phyloP scores from a whole-genome alignment of 2,888 invertebrate species.

The Mycogona germanica region DNA sequence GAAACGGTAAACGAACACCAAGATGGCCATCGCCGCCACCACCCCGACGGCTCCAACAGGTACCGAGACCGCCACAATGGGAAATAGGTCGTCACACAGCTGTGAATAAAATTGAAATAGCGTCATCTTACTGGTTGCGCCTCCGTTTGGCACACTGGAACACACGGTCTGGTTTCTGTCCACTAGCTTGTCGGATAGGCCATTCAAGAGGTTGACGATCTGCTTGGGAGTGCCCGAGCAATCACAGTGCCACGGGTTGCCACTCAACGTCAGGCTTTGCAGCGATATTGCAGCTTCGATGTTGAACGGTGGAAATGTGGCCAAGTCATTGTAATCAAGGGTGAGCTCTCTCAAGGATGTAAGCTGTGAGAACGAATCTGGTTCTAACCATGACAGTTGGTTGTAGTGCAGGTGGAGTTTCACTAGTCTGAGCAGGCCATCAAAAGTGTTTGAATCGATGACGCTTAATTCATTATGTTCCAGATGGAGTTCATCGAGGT shows the following conservation, averaged over 20 bases:
- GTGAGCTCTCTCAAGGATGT: too few species aligned
- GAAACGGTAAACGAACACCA: conserved; percentile 1
- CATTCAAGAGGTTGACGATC: not conserved
- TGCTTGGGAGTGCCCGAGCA: not conserved
- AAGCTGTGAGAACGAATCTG: too few species aligned
- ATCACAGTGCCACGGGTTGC: not conserved
- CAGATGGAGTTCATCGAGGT: too few species aligned
- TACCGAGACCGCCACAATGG: not conserved
- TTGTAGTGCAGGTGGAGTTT: too few species aligned
- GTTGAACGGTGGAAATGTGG: too few species aligned
- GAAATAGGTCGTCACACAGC: not conserved
- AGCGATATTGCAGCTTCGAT: not conserved
- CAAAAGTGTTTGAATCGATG: too few species aligned
- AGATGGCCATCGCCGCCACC: conserved; percentile 12
- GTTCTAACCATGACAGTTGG: too few species aligned
- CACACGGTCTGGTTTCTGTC: not conserved
- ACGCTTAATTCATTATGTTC: too few species aligned
- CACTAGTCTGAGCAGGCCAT: too few species aligned
- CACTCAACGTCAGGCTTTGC: not conserved
- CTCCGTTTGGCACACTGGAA: not conserved
- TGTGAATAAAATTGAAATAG: not conserved
- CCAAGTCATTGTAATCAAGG: too few species aligned
- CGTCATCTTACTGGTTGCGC: not conserved
- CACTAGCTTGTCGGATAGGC: not conserved
- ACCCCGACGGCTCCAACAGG: conserved; percentile 14